Base-by-base conservation (phyloP, 2,797 vertebrate species). In the Salmo trutta region DNA sequence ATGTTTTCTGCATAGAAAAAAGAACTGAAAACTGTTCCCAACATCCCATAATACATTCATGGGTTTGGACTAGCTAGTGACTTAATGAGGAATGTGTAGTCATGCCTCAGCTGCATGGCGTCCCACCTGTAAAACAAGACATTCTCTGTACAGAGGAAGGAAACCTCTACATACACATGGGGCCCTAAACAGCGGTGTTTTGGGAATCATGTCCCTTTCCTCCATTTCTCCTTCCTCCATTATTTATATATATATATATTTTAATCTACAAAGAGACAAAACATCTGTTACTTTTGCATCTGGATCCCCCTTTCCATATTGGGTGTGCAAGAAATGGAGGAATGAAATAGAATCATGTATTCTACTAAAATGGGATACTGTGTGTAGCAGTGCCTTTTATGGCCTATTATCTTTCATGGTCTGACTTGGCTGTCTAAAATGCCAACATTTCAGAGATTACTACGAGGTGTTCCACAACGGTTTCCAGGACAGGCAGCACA, bases 401-500 rank as follows among this genome's bases (percentile, higher is more conserved):
- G 10, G 41, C 41, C 10, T 10, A 47, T 47, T 47, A 47, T 21
- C 17, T 19, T 66, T 71, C 41, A 47, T 47, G 65, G 74, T 52
- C 71, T 52, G 68, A 75, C 64, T 59, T 56, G 64, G n/a, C 51
- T 76, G 52, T 71, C n/a, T 15, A 74, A 75, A 64, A 64, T 27
- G n/a, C 1, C 59, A 24, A 84, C 53, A 24, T 0, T 17, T 54
- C 27, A 19, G 16, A 27, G 10, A 21, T 56, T 19, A 66, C 51
- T 41, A 6, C 68, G 33, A 75, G 3, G 1, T 79, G 47, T 66
- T 66, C 4, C 10, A 65, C 16, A 62, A 47, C 76, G 65, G 70
- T 10, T 81, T 59, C 16, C 17, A 56, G 51, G 14, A 72, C 56
- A 74, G 12, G 21, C 31, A 12, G 2, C 6, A 12, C 15, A 14